Evolutionary conservation across 30 jellyfish, hydroid and myxozoan species (phyloP).

Genomic region (Turritopsis rubra): DNA sequence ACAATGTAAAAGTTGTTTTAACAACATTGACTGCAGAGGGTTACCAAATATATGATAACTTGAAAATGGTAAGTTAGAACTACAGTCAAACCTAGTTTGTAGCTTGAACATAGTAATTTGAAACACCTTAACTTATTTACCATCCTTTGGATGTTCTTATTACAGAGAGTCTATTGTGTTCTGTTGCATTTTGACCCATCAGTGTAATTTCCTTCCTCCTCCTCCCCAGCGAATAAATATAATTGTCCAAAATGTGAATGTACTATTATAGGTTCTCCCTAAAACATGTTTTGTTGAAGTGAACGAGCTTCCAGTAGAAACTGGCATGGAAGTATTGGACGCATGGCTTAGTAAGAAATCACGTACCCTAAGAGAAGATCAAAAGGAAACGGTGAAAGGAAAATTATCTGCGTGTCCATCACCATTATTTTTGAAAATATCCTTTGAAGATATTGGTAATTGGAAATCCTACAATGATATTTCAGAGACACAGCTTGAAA

Average conservation of each 20-base stretch:
- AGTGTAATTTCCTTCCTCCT: too few relatives aligned
- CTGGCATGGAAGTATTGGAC: neutral
- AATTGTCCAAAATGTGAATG: too few relatives aligned
- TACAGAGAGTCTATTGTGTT: too few relatives aligned
- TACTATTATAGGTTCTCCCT: too few relatives aligned
- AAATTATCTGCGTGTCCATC: neutral
- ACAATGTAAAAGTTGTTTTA: neutral
- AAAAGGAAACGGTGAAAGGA: neutral
- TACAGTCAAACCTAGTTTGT: too few relatives aligned
- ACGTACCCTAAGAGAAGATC: constrained; percentile 1
- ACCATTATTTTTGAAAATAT: constrained; percentile 15
- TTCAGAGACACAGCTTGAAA: neutral
- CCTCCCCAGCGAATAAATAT: too few relatives aligned
- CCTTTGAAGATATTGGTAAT: constrained; percentile 26
- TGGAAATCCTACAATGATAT: constrained; percentile 27
- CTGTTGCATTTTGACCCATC: too few relatives aligned
- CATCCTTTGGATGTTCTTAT: neutral
- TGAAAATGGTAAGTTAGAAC: too few relatives aligned
- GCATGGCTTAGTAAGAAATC: neutral
- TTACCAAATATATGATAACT: too few relatives aligned
- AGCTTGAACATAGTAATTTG: too few relatives aligned
- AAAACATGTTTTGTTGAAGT: neutral
- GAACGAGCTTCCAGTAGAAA: neutral
- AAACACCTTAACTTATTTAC: neutral
- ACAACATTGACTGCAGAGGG: neutral